phyloP scores from a whole-genome alignment of 2,888 invertebrate genomes.

The Coenonympha glycerion region DNA sequence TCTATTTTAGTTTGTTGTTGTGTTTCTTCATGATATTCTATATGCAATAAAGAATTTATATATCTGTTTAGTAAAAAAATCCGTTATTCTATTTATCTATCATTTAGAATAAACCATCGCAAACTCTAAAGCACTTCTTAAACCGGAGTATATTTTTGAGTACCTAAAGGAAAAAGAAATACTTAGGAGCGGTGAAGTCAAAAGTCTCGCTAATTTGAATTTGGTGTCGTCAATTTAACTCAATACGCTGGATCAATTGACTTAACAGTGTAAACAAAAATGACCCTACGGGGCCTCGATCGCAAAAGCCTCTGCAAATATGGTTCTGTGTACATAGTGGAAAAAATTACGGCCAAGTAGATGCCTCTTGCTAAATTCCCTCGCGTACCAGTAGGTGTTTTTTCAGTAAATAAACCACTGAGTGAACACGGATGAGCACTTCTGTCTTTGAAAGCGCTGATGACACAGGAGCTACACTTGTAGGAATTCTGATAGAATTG shows the following conservation, averaged over 20 bases:
- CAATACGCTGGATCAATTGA: constrained; percentile 38
- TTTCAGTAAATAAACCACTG: constrained; percentile 57
- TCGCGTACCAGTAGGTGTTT: constrained; percentile 63
- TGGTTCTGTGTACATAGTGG: constrained; percentile 48
- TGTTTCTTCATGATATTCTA: not conserved
- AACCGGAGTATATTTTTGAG: not conserved
- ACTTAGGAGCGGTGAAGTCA: constrained; percentile 17
- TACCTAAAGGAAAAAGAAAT: not conserved
- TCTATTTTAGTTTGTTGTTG: too few relatives aligned
- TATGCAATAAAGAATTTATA: too few relatives aligned
- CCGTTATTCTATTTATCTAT: too few relatives aligned
- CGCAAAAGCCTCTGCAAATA: constrained; percentile 60
- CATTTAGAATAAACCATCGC: too few relatives aligned
- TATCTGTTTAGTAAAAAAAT: too few relatives aligned
- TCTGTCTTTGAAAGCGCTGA: constrained; percentile 54
- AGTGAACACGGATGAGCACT: constrained; percentile 62
- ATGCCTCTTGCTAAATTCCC: constrained; percentile 60
- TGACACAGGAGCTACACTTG: constrained; percentile 44
- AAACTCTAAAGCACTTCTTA: too few relatives aligned
- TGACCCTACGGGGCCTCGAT: constrained; percentile 66
- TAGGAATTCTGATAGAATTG: constrained; percentile 2
- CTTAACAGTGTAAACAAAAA: constrained; percentile 52
- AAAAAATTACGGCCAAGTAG: constrained; percentile 57
- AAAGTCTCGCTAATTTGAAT: constrained; percentile 30
- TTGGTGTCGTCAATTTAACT: constrained; percentile 26